These are phyloP conservation scores for Drosophila bocqueti DNA, from an alignment of 1,140 invertebrate species.

Conservation along the genomic window DNA sequence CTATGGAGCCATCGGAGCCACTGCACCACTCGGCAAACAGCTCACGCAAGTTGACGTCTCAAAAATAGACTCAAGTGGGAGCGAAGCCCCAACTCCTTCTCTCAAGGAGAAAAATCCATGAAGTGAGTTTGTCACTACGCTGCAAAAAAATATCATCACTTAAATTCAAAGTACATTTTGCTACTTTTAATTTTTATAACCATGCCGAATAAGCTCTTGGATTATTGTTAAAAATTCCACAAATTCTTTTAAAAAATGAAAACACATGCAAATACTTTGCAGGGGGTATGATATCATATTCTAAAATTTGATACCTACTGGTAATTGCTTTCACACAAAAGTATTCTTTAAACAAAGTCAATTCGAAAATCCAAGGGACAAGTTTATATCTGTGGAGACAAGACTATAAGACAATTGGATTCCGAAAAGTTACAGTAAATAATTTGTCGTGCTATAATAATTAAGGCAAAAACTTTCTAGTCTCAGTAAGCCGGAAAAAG, in stretches of 20 bases:
- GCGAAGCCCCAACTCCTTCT: constrained; percentile 45
- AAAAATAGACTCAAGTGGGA: constrained; percentile 70
- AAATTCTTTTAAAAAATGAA: background rate
- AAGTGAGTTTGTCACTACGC: constrained; percentile 39
- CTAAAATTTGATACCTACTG: background rate
- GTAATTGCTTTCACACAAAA: constrained; percentile 2
- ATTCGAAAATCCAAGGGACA: no score
- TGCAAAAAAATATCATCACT: background rate
- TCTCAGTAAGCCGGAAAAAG: constrained; percentile 2
- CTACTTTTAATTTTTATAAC: background rate
- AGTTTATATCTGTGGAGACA: background rate
- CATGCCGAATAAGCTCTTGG: background rate
- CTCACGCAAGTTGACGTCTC: constrained; percentile 52
- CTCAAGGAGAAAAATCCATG: constrained; percentile 28
- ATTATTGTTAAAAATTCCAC: background rate
- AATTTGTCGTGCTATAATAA: background rate
- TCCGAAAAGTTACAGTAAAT: background rate
- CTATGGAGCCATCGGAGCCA: background rate
- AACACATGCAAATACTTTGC: background rate
- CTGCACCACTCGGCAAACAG: constrained; percentile 24
- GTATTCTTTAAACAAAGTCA: background rate
- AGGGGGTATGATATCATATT: background rate
- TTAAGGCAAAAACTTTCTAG: constrained; percentile 9
- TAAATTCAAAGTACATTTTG: background rate
- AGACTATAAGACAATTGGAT: background rate